Conservation (phyloP, 1,140 invertebrate genomes). For the Xylocopa sonorina region DNA sequence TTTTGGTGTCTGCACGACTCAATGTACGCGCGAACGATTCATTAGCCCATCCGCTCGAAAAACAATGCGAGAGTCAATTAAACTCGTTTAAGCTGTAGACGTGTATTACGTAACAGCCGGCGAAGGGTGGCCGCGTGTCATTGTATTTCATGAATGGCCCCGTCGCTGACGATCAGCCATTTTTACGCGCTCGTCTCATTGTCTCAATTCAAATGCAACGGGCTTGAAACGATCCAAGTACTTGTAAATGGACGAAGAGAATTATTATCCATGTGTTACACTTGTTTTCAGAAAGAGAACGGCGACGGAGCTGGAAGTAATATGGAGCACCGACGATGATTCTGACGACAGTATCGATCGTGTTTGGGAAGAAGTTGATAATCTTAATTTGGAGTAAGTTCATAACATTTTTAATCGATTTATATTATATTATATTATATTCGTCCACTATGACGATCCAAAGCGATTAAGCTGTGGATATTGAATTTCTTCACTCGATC, state of each 20-base stretch:
- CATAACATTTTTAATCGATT: background rate
- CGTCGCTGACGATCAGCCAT: conserved; percentile 24
- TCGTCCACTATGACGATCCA: background rate
- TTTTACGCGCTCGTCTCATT: conserved; percentile 42
- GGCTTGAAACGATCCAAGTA: no score
- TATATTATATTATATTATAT: no score
- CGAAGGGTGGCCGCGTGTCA: conserved; percentile 51
- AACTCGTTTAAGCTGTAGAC: conserved; percentile 65
- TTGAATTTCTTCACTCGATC: background rate
- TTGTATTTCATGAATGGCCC: conserved; percentile 61
- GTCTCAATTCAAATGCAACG: conserved; percentile 2
- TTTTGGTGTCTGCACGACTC: background rate
- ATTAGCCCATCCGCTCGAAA: conserved; percentile 46
- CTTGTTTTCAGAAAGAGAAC: conserved; percentile 33
- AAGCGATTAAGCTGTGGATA: background rate
- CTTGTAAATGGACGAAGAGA: no score
- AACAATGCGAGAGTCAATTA: conserved; percentile 67
- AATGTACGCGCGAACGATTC: conserved; percentile 32
- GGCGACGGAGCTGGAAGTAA: background rate
- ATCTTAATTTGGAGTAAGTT: conserved; percentile 51
- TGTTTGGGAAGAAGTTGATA: conserved; percentile 39
- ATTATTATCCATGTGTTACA: no score
- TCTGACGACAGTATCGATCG: conserved; percentile 30
- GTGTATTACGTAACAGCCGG: conserved; percentile 64
- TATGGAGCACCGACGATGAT: conserved; percentile 4